Evolutionary conservation across 2,797 vertebrate species (phyloP), one percentile per base, ranked within the genome.

Genomic region (Discoglossus pictus): DNA sequence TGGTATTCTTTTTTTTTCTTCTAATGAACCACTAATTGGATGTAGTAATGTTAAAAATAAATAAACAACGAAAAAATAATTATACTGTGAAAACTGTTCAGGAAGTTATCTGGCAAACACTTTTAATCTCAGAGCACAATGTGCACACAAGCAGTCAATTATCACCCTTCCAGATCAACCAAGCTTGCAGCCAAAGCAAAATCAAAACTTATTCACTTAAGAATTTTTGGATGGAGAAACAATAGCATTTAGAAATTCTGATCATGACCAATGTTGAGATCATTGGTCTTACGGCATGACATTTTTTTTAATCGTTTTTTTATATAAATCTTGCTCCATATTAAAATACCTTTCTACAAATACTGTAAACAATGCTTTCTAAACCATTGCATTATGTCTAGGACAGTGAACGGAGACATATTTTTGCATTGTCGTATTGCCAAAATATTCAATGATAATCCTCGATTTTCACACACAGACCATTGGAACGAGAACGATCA

Each of bases 111-210:
- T 61, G 39, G 47, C 56, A 60, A 17, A 6, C 27, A 1, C 24
- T 16, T 34, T 12, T 35, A 11, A 35, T 34, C 50, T 68, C 36
- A 16, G 43, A 48, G 53, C 36, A 50, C 23, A 11, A 50, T 15
- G 13, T 25, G 36, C 50, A 39, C 66, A 61, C 31, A 54, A 38
- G 39, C 17, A 39, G 11, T 51, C 31, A 61, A 54, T 61, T 61
- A 61, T 68, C 58, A 27, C 58, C 48, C 31, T 68, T 53, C 6
- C 39, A 51, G 13, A 51, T 34, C 2, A 12, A 13, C 24, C 24
- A 6, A 7, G 9, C 34, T 9, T 21, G n/a, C 16, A 34, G 65
- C 65, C 55, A 66, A 56, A 46, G 31, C 15, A 27, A 46, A 65
- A 51, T 34, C 36, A 54, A 40, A 35, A 16, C 17, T 34, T 43